These are phyloP conservation scores for Sternotherus odoratus DNA, from an alignment of 2,797 vertebrate species.

Conservation along the genomic window DNA sequence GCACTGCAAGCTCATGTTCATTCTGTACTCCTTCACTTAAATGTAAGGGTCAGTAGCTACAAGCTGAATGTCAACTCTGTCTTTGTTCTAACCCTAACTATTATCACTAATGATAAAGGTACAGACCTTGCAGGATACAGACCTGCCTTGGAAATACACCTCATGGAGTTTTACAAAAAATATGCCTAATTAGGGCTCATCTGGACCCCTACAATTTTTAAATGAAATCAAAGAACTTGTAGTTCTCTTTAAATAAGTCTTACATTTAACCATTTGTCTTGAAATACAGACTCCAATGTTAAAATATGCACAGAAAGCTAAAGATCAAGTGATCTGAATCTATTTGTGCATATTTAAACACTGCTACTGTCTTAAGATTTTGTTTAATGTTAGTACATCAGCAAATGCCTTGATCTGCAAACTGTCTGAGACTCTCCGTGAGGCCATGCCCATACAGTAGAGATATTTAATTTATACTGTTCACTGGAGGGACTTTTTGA, in stretches of 20 bases:
- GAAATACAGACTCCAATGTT: conserved; percentile 64
- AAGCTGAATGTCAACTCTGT: conserved; percentile 57
- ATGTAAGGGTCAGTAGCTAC: conserved; percentile 59
- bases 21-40: conserved; percentile 38
- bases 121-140: background rate
- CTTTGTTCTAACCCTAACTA: conserved; percentile 68
- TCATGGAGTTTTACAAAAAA: conserved; percentile 46
- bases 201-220: conserved; percentile 47
- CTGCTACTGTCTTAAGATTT: conserved; percentile 52
- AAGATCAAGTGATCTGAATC: conserved; percentile 65
- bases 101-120: conserved; percentile 66
- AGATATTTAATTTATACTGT: conserved; percentile 64
- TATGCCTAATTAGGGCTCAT: conserved; percentile 51
- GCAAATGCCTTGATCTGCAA: conserved; percentile 63
- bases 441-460: conserved; percentile 55
- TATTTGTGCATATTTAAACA: conserved; percentile 65
- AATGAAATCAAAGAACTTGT: conserved; percentile 56
- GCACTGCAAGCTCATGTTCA: conserved; percentile 49
- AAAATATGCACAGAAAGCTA: conserved; percentile 64
- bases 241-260: conserved; percentile 47
- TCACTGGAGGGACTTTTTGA: conserved; percentile 63
- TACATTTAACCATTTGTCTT: conserved; percentile 64
- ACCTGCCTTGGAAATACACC: conserved; percentile 38
- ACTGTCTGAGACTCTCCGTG: conserved; percentile 45
- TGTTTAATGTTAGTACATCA: conserved; percentile 54